phyloP scores from a whole-genome alignment of 2,888 invertebrate species.

The Bembecia ichneumoniformis region DNA sequence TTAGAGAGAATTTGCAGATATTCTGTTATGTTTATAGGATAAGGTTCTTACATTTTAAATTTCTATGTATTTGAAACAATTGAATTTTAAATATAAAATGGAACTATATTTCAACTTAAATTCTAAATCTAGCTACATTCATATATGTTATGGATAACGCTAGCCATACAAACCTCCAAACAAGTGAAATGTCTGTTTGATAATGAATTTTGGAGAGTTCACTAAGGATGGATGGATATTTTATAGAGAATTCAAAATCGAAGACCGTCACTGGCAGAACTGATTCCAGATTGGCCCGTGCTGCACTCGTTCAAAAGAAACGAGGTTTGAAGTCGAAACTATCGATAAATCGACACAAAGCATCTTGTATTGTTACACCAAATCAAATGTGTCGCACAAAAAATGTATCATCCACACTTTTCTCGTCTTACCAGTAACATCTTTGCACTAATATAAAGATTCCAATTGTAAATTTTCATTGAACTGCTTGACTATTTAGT shows the following conservation, averaged over 20 bases:
- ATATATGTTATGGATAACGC: slow-evolving; percentile 5
- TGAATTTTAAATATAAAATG: too few relatives aligned
- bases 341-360: slow-evolving; percentile 33
- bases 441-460: slow-evolving; percentile 16
- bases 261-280: slow-evolving; percentile 92
- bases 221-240: slow-evolving; percentile 58
- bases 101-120: too few relatives aligned
- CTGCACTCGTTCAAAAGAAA: slow-evolving; percentile 86
- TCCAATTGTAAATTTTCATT: too few relatives aligned
- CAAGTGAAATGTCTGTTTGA: slow-evolving; percentile 2
- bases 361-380: slow-evolving; percentile 60
- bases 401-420: slow-evolving; percentile 31
- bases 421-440: slow-evolving; percentile 27
- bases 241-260: slow-evolving; percentile 74
- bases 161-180: slow-evolving; percentile 1
- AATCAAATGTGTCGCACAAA: slow-evolving; percentile 8
- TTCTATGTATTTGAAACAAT: too few relatives aligned
- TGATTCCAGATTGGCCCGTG: slow-evolving; percentile 97
- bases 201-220: slow-evolving; percentile 2
- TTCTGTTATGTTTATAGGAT: too few relatives aligned
- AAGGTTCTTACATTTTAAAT: too few relatives aligned
- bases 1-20: too few relatives aligned
- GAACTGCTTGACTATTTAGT: too few relatives aligned
- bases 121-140: too few relatives aligned
- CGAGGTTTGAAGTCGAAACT: slow-evolving; percentile 81